Evolutionary conservation across 2,888 invertebrate species (phyloP).

Genomic region (Apotomis turbidana): DNA sequence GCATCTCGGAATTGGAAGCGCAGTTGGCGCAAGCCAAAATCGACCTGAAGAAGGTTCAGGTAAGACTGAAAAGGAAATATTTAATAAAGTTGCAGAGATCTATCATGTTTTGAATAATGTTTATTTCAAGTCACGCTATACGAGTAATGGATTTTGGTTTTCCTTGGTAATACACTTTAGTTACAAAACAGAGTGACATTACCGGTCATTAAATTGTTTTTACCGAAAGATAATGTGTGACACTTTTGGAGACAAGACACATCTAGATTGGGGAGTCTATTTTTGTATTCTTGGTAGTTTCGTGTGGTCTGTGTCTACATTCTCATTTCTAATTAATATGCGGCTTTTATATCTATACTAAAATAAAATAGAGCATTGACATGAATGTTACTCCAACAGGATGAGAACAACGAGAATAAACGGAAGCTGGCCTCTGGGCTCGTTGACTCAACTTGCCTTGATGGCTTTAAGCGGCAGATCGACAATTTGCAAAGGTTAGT

Average conservation of each 20-base stretch:
- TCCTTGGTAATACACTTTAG: too few species aligned
- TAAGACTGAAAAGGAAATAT: conserved; percentile 46
- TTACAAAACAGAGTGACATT: too few species aligned
- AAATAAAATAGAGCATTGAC: background rate
- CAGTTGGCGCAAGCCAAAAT: conserved; percentile 91
- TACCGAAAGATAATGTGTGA: too few species aligned
- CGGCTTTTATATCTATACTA: too few species aligned
- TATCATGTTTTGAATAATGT: background rate
- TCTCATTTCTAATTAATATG: too few species aligned
- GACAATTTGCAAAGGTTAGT: conserved; percentile 87
- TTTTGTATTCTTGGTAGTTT: too few species aligned
- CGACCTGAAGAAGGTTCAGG: conserved; percentile 89
- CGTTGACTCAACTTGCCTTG: conserved; percentile 82
- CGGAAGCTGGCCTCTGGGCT: conserved; percentile 78
- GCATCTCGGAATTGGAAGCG: conserved; percentile 93
- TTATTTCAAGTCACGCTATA: background rate
- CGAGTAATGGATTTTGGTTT: too few species aligned
- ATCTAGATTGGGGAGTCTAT: too few species aligned
- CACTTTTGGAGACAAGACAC: too few species aligned
- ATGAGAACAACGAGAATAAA: conserved; percentile 79
- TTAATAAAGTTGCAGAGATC: background rate
- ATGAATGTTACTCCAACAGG: conserved; percentile 52
- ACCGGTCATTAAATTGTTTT: too few species aligned
- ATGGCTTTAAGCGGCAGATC: conserved; percentile 87
- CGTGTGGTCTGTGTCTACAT: too few species aligned